These are phyloP conservation scores for Trichosurus vulpecula DNA, from an alignment of 2,797 vertebrate species.

Conservation along the genomic window DNA sequence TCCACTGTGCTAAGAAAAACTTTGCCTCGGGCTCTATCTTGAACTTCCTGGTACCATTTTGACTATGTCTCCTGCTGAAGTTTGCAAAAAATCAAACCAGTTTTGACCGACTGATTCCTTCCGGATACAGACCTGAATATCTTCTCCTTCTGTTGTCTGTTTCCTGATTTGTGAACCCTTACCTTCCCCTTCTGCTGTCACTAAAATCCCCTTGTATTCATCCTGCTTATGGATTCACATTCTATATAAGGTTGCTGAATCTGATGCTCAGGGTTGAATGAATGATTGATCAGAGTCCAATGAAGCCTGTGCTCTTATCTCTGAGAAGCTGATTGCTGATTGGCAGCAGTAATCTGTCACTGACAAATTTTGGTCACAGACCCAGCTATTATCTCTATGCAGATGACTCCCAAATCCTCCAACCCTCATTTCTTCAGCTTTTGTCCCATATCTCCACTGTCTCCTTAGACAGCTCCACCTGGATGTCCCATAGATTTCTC, in stretches of 20 bases:
- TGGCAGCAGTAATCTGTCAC: neutral
- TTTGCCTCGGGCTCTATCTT: neutral
- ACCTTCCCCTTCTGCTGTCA: neutral
- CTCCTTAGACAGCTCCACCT: neutral
- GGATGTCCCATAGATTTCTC: neutral
- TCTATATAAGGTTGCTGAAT: neutral
- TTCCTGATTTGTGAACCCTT: neutral
- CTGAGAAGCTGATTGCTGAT: neutral
- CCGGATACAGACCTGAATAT: neutral
- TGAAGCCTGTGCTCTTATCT: neutral
- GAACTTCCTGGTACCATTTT: neutral
- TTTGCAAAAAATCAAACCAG: neutral
- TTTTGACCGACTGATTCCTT: neutral
- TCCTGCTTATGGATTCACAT: neutral
- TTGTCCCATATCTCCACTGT: neutral
- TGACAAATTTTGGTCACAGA: neutral
- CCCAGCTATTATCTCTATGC: neutral
- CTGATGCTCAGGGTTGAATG: neutral
- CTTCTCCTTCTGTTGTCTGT: neutral
- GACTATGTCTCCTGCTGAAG: neutral
- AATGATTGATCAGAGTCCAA: neutral
- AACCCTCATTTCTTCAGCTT: neutral
- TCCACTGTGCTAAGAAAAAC: neutral
- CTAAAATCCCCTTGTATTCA: neutral
- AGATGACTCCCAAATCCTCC: neutral